Base-by-base conservation (phyloP, 2,797 vertebrate genomes). In the Sphenodon punctatus region DNA sequence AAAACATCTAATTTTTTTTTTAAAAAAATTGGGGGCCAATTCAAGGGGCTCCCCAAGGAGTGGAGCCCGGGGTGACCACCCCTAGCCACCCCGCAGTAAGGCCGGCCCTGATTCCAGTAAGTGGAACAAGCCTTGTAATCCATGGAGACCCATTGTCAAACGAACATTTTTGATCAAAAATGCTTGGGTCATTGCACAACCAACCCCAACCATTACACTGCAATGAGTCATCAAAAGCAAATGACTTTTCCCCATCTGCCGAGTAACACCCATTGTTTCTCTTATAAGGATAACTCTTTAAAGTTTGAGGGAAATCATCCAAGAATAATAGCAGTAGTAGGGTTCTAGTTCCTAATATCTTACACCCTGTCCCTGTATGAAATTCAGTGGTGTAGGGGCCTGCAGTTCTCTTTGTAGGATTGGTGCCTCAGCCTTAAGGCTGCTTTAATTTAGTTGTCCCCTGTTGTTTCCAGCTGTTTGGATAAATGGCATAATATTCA, bases 81-180 rank as follows among this genome's bases (percentile, higher is more conserved):
- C n/a, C n/a, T n/a, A n/a, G n/a, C n/a, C n/a, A n/a, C n/a, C n/a
- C n/a, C n/a, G n/a, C n/a, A n/a, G n/a, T n/a, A n/a, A n/a, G n/a
- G n/a, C n/a, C n/a, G n/a, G n/a, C n/a, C n/a, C n/a, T 46, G 65
- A 58, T 58, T n/a, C 30, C 69, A 85, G 27, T 56, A 82, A 87
- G n/a, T 61, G 65, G 27, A 69, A 20, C 58, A 75, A 67, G 19
- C 38, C 14, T 67, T 78, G 39, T 46, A 75, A 48, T 65, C 85
- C 42, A 51, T 30, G 5, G 70, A 60, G 25, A 46, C 8, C 51
- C 27, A 59, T 82, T 39, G 49, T 56, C 67, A 56, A 56, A 67
- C 49, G 70, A 79, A 64, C 41, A 25, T 68, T 82, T 56, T 25
- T 32, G 25, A 22, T 38, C 17, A 13, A 75, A 85, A 87, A 75